Conservation (phyloP, 2,888 invertebrate genomes). For the Diaperis boleti region DNA sequence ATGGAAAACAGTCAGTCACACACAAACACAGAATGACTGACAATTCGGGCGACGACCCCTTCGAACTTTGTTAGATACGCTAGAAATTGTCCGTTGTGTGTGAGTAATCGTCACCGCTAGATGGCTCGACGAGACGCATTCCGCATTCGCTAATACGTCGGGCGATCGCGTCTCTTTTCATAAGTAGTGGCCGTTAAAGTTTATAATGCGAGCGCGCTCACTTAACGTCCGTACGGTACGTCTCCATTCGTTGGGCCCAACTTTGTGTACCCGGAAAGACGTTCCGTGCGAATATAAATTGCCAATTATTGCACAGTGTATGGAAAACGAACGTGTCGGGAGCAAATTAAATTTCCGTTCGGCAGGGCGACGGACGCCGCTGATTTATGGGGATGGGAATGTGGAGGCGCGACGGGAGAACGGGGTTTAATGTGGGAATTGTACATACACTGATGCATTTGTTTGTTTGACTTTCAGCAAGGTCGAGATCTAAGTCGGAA, state of each 20-base stretch:
- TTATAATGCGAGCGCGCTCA: constrained; percentile 44
- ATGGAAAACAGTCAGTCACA: constrained; percentile 38
- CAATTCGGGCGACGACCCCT: constrained; percentile 42
- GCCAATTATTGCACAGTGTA: constrained; percentile 59
- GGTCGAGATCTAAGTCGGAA: too few relatives aligned
- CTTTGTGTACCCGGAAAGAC: constrained; percentile 54
- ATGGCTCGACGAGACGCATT: constrained; percentile 7
- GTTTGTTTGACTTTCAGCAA: too few relatives aligned
- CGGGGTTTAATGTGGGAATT: too few relatives aligned
- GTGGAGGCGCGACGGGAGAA: too few relatives aligned
- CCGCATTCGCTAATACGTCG: too few relatives aligned
- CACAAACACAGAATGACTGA: constrained; percentile 39
- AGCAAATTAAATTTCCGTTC: constrained; percentile 62
- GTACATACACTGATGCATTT: too few relatives aligned
- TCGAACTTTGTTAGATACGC: constrained; percentile 43
- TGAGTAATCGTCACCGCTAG: constrained; percentile 25
- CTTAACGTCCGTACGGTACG: too few relatives aligned
- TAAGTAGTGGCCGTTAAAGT: constrained; percentile 46
- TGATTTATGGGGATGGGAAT: constrained; percentile 56
- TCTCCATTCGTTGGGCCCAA: constrained; percentile 42
- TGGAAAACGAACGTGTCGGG: constrained; percentile 59
- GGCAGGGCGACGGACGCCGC: constrained; percentile 55
- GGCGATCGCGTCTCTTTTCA: too few relatives aligned
- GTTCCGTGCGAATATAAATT: constrained; percentile 56
- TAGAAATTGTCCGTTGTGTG: constrained; percentile 33